Evolutionary conservation across 1,140 invertebrate genomes (phyloP), one percentile per base, ranked within the genome.

Genomic region (Lordiphosa stackelbergi): DNA sequence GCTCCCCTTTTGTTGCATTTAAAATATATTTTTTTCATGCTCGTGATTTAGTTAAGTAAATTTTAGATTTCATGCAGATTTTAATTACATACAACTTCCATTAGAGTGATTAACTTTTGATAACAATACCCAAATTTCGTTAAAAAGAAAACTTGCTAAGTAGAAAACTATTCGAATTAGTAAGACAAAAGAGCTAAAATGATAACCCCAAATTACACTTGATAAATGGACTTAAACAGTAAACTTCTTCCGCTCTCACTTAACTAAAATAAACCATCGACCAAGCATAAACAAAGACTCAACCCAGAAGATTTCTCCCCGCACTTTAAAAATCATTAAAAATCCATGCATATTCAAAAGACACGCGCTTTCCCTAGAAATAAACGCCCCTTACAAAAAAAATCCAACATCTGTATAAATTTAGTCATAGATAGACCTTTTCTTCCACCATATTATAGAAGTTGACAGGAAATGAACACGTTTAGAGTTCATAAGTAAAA

Each of bases 381-480:
- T 9, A 12, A 31, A 46, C 43, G 42, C 53, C 41, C 34, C 48
- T 46, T 46, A 13, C 19, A 19, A 28, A 40, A 28, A 40, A 64
- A 70, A 66, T 70, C 64, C 56, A 52, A 69, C 66, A 72, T 69
- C 66, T 72, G 66, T 54, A 64, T 60, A 60, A 38, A 60, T 66
- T 70, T 70, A 70, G 66, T 66, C 13, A 66, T 56, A 66, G 48
- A 13, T 41, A 49, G 55, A 36, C 8, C 9, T 36, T 10, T 36
- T 9, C 13, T 46, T 37, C 19, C 40, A 41, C 35, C 48, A 10
- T 28, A 53, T 49, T 36, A 34, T 24, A 66, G 40, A 35, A 31
- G 60, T 53, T 68, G 47, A 68, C 63, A 69, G 65, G 69, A 72
- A 72, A 69, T 68, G 70, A 73, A 73, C 64, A 68, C 56, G 70